These are phyloP conservation scores for Unio delphinus DNA, from an alignment of 2,888 invertebrate species.

Conservation along the genomic window DNA sequence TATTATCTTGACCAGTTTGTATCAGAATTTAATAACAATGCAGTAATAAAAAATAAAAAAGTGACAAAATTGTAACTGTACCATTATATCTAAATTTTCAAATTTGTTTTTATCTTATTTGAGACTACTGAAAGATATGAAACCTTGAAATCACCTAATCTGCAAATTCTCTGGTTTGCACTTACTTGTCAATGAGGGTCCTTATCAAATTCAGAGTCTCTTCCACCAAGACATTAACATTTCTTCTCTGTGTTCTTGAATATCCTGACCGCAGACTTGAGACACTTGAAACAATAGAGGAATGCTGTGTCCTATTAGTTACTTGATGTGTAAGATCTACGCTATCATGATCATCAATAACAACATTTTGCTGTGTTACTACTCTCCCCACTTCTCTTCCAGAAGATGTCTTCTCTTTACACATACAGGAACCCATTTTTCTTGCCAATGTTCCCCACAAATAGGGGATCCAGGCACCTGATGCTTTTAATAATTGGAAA, in stretches of 20 bases:
- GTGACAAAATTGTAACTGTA: too few species aligned
- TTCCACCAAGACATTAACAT: slow-evolving; percentile 80
- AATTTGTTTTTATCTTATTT: too few species aligned
- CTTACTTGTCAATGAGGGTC: slow-evolving; percentile 88
- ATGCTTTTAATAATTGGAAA: neutral
- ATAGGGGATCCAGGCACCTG: neutral
- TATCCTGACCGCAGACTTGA: neutral
- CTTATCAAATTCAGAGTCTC: slow-evolving; percentile 87
- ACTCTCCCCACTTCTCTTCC: neutral
- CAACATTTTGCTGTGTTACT: neutral
- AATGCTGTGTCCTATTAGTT: neutral
- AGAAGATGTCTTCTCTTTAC: slow-evolving; percentile 76
- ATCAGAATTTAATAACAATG: too few species aligned
- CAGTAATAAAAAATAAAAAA: too few species aligned
- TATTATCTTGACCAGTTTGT: too few species aligned
- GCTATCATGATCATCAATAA: slow-evolving; percentile 3
- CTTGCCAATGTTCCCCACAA: slow-evolving; percentile 3
- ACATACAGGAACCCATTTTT: slow-evolving; percentile 84
- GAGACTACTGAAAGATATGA: too few species aligned
- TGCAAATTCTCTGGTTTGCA: neutral
- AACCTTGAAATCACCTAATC: too few species aligned
- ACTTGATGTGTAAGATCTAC: neutral
- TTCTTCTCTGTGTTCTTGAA: slow-evolving; percentile 15
- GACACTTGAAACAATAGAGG: too few species aligned
- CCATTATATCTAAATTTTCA: too few species aligned